Base-by-base conservation (phyloP, 2,888 invertebrate genomes). In the Dolichopus griseipennis region DNA sequence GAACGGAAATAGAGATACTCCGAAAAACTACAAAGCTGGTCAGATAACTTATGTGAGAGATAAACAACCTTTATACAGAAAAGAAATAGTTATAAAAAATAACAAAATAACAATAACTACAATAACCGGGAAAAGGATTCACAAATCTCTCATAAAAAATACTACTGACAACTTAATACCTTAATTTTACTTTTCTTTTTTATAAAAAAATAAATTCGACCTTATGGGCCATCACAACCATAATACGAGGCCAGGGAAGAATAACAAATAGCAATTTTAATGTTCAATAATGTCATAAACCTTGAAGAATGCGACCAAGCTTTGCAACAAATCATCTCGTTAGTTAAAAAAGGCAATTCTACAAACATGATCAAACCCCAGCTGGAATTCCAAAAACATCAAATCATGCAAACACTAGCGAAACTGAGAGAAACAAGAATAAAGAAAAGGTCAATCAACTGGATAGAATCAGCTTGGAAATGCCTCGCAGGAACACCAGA, bases 1-100 rank as follows among this genome's bases (percentile, higher is more conserved):
- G n/a, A n/a, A n/a, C n/a, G n/a, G n/a, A n/a, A n/a, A n/a, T n/a
- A n/a, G n/a, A n/a, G n/a, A n/a, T n/a, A n/a, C n/a, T n/a, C n/a
- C n/a, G n/a, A n/a, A n/a, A n/a, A n/a, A n/a, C n/a, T n/a, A n/a
- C n/a, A n/a, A n/a, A n/a, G n/a, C n/a, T n/a, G n/a, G n/a, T n/a
- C n/a, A n/a, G n/a, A n/a, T n/a, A n/a, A 68, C 71, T 12, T 71
- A 64, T 62, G 68, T 69, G 62, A 68, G 27, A 64, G 66, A 70
- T 27, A 72, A 72, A 64, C 70, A 70, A 9, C 65, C 65, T 8
- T 41, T 37, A 65, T 70, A 64, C 61, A 67, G 65, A 21, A 69
- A 70, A 68, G 68, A 69, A 69, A 67, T 66, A 20, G 68, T 70
- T 41, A 68, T n/a, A n/a, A n/a, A n/a, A n/a, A n/a, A n/a, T n/a